Base-by-base conservation (phyloP, 2,888 invertebrate genomes). In the Amphipyra tragopoginis region DNA sequence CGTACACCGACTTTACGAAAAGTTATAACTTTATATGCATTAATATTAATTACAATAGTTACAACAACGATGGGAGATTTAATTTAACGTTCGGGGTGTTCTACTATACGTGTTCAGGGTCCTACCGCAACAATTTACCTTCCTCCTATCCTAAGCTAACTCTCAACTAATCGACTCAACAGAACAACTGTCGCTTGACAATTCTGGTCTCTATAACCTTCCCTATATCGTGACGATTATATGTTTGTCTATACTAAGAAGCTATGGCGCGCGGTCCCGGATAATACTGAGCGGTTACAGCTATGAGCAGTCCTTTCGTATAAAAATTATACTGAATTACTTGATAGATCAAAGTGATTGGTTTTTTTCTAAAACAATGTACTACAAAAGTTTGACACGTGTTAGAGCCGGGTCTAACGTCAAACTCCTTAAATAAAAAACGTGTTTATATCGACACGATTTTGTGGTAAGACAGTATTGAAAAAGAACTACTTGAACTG, bases 211-310 rank as follows among this genome's bases (percentile, higher is more conserved):
- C 67, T 50, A 56, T 50, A 77, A 75, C 71, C 65, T 74, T 72
- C 72, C 74, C 67, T 75, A 77, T 68, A 74, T 56, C 67, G 50
- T 61, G 66, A 61, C 42, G 61, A 69, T 64, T 74, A 74, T 60
- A 75, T 67, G 57, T 70, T 64, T 75, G 53, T 51, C 73, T 79
- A 77, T 66, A 54, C 75, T 80, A 83, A 75, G 50, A 81, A 82
- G 82, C 82, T 79, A 79, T 65, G 88, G 89, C 89, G 88, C 89
- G 89, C 90, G 89, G 87, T 83, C 75, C 79, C 75, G 50, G 69
- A 61, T 86, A 88, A 87, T 85, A 85, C 86, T 86, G 78, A 77
- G 52, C 81, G 77, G 66, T 72, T 67, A 33, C 53, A 65, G 64
- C 57, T 49, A 70, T 72, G 71, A 78, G 72, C 73, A 68, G 53